phyloP scores from a whole-genome alignment of 2,797 vertebrate species.

The Notoglanidium macrostoma region DNA sequence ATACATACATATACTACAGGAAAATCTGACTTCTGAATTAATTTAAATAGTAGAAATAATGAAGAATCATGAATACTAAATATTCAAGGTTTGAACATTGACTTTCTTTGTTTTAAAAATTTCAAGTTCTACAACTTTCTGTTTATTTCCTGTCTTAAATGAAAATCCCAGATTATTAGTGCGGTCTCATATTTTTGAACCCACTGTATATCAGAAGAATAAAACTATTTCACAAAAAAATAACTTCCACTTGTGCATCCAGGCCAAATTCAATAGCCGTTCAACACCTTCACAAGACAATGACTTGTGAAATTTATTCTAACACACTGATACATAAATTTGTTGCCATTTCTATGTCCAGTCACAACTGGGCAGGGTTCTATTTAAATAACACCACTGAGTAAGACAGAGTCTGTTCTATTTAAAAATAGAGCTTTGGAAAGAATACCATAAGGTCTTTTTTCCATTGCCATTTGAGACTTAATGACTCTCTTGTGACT shows the following conservation, averaged over 20 bases:
- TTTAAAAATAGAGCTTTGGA: constrained; percentile 92
- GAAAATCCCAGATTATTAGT: background rate
- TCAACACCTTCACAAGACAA: constrained; percentile 10
- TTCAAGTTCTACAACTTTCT: background rate
- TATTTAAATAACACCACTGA: constrained; percentile 83
- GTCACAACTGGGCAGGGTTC: constrained; percentile 85
- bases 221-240: background rate
- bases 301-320: constrained; percentile 75
- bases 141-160: background rate
- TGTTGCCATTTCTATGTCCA: constrained; percentile 40
- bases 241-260: background rate
- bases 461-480: constrained; percentile 91
- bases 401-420: constrained; percentile 82
- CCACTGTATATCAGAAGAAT: background rate
- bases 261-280: background rate
- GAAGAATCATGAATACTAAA: background rate
- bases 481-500: constrained; percentile 98
- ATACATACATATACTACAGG: no score
- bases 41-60: background rate
- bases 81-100: background rate
- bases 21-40: background rate
- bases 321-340: constrained; percentile 65
- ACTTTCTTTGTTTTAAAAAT: background rate
- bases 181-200: background rate
- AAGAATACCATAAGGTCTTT: constrained; percentile 79